Evolutionary conservation across 2,888 invertebrate species (phyloP), one percentile per base, ranked within the genome.

Genomic region (Theretra japonica): DNA sequence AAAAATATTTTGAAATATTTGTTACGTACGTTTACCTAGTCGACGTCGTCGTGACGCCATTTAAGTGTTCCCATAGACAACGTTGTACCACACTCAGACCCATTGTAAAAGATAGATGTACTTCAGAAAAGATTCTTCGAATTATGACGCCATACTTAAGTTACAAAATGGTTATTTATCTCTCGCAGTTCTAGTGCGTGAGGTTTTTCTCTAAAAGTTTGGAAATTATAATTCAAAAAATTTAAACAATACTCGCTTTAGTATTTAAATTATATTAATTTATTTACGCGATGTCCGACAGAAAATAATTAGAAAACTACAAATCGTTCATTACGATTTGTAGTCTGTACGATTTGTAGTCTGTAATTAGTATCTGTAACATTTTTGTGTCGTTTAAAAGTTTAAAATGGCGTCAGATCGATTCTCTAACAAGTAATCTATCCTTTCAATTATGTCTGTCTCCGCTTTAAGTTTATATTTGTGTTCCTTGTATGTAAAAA

Each of bases 11-110:
- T 83, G 78, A 53, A n/a, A 79, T 83, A 82, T 85, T 85, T 84
- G 88, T 82, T 86, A 87, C 81, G 83, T 79, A 73, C 74, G 73
- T 88, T 86, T 86, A 86, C 84, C 85, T 84, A 83, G 81, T 84
- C 79, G 77, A 77, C 83, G 83, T 84, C 71, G 78, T 85, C 62
- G 68, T 73, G 28, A 72, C 76, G 74, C 76, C 79, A 73, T 74
- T 72, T 75, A 21, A 21, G 41, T 62, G 41, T 41, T 62, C 21
- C 41, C 60, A n/a, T 60, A 23, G 6, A 48, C 21, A 48, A 48
- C 41, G 5, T 41, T 17, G 28, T 15, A 28, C n/a, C 5, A 7
- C 53, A n/a, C 41, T 65, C 48, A 23, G 65, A 48, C 48, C 17
- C 2, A 48, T 65, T 65, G 65, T 23, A 48, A 65, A 65, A 6